Base-by-base conservation (phyloP, 2,888 invertebrate genomes). In the Cephonodes hylas region DNA sequence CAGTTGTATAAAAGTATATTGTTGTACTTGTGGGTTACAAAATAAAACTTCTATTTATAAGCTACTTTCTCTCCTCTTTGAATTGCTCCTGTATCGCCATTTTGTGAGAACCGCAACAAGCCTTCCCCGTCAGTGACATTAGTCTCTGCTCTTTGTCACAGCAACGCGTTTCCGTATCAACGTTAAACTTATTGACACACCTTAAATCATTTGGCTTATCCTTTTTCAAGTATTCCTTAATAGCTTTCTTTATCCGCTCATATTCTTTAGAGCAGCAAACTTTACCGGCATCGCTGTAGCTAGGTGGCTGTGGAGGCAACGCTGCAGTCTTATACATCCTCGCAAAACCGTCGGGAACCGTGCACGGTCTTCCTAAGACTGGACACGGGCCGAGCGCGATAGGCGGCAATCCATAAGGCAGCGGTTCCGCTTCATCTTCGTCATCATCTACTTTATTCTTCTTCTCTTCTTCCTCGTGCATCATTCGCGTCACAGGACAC, bases 181-280 rank as follows among this genome's bases (percentile, higher is more conserved):
- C 81, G 23, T 88, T 82, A 65, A 87, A 92, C 66, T 74, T 83
- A 67, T 91, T 91, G 1, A 91, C 63, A 63, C 92, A 92, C 67
- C 91, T 84, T 62, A 73, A 84, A 66, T 92, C 91, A 59, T 85
- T 67, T 2, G 83, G 84, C 70, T 90, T 90, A 46, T 88, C 86
- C 60, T 84, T 65, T 62, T 79, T 85, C 84, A 86, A 85, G 58
- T 91, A 91, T 38, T 89, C 88, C 63, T 83, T 84, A 7, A 92
- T 74, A 0, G 89, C 90, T 65, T 86, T 89, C 77, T 87, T 91
- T 60, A 92, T 89, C 75, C 91, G 82, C 63, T 91, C 86, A 59
- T 81, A 92, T 70, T 92, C 91, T 68, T 87, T 91, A 0, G 92
- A 90, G 70, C 92, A 92, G 67, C 92, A 92, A 6, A 92, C 84